Evolutionary conservation across 2,113 vertebrate species (phyloP).

Genomic region (Callipepla squamata): DNA sequence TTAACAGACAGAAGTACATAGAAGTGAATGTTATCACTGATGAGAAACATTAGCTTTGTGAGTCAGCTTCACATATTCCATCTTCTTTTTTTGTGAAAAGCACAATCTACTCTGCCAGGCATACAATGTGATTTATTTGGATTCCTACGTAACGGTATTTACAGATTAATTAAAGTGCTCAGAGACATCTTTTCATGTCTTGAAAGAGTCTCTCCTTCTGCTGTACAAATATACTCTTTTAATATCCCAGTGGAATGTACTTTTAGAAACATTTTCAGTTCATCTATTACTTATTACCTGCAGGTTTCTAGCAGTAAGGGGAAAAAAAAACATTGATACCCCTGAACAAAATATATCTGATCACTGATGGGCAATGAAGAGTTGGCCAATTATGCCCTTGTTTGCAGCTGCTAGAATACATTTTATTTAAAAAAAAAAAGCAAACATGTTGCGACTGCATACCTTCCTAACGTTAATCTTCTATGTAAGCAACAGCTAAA

Average conservation of each 20-base stretch:
- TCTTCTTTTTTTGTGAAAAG: conserved; percentile 43
- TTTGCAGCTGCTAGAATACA: not conserved
- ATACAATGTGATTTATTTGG: conserved; percentile 42
- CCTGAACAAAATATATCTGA: not conserved
- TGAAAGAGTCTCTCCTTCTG: not conserved
- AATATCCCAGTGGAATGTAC: conserved; percentile 17
- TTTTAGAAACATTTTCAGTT: conserved; percentile 20
- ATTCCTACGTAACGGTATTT: conserved; percentile 41
- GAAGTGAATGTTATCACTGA: conserved; percentile 35
- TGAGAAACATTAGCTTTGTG: conserved; percentile 57
- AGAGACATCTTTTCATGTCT: conserved; percentile 2
- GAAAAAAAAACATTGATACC: not conserved
- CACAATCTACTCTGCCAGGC: not conserved
- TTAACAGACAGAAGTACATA: conserved; percentile 50
- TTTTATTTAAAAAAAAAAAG: not conserved
- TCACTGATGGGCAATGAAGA: not conserved
- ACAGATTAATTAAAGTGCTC: conserved; percentile 44
- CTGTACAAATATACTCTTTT: conserved; percentile 1
- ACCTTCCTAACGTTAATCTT: not conserved
- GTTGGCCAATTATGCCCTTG: not conserved
- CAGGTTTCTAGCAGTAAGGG: not conserved
- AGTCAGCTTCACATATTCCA: conserved; percentile 50
- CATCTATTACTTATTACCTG: not conserved
- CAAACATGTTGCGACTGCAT: not conserved
- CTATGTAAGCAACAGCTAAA: not conserved